phyloP scores from a whole-genome alignment of 2,888 invertebrate species.

The Venusia cambrica region DNA sequence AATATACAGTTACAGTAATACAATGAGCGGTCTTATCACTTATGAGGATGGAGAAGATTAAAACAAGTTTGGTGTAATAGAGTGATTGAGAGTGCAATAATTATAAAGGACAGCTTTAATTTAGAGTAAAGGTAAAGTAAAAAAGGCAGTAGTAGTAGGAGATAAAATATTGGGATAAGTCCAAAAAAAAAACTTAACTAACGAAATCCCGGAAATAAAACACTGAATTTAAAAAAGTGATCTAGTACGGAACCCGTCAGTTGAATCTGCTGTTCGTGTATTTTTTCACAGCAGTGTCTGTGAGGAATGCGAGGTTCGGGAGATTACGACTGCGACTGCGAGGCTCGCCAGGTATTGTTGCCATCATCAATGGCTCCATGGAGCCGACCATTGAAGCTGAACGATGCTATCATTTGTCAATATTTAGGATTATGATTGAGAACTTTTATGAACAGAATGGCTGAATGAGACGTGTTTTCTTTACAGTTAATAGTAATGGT shows the following conservation, averaged over 20 bases:
- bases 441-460: constrained; percentile 10
- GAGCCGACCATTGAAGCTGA: constrained; percentile 13
- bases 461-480: constrained; percentile 10
- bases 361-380: constrained; percentile 21
- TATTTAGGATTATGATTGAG: constrained; percentile 24
- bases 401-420: constrained; percentile 23
- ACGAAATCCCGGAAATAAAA: no score
- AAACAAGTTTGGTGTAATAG: no score
- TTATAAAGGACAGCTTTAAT: no score
- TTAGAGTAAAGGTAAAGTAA: no score
- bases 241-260: constrained; percentile 42
- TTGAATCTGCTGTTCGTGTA: constrained; percentile 27
- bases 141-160: no score
- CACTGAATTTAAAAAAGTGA: no score
- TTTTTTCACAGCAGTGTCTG: constrained; percentile 54
- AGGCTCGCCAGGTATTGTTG: constrained; percentile 35
- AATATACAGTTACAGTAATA: no score
- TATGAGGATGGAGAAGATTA: no score
- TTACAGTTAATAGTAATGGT: constrained; percentile 11
- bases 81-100: no score
- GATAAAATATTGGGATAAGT: no score
- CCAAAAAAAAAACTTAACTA: no score
- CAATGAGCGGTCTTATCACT: no score
- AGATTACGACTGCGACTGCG: constrained; percentile 60
- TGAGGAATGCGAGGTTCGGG: constrained; percentile 69